Base-by-base conservation (phyloP, 2,113 vertebrate genomes). In the Albula goreensis region DNA sequence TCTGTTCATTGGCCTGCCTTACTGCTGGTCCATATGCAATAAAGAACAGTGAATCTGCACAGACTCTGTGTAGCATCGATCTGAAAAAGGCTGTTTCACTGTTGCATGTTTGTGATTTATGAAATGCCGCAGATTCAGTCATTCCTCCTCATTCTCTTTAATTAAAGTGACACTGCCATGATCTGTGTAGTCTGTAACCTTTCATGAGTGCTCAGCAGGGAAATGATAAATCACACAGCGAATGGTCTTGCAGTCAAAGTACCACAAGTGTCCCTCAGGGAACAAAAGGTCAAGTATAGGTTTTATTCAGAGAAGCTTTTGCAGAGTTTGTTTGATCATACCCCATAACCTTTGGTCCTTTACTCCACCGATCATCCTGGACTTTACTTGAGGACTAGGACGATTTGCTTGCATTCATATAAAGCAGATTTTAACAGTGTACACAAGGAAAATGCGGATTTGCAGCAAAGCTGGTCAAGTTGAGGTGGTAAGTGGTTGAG, bases 291-390 rank as follows among this genome's bases (percentile, higher is more conserved):
- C n/a, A 74, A 22, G 17, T n/a, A 74, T 7, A 74, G n/a, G 70
- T 19, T 74, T 31, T 66, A 15, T 74, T 22, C 70, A 31, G 70
- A 31, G 22, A 5, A 10, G 70, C 70, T 74, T 22, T 10, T 10
- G 70, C n/a, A 60, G 17, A 60, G 57, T 9, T 9, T 10, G 70
- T 31, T 10, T 74, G 70, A 74, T 5, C 8, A n/a, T 11, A 31
- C n/a, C 10, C 70, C 70, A 25, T 22, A 31, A 74, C 83, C 83
- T 70, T 49, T 52, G 66, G 50, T 31, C 66, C 83, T 84, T 22
- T 50, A 60, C 70, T 74, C 8, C 70, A 74, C 63, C 83, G 9
- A 6, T 66, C 22, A 51, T 50, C 15, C 57, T 51, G 31, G 57
- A 31, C 70, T 85, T 48, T 85, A 79, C 78, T 48, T 11, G 25